These are phyloP conservation scores for Stichopus chloronotus DNA, from an alignment of 35 echinoderm and acorn worm genomes.

Conservation along the genomic window DNA sequence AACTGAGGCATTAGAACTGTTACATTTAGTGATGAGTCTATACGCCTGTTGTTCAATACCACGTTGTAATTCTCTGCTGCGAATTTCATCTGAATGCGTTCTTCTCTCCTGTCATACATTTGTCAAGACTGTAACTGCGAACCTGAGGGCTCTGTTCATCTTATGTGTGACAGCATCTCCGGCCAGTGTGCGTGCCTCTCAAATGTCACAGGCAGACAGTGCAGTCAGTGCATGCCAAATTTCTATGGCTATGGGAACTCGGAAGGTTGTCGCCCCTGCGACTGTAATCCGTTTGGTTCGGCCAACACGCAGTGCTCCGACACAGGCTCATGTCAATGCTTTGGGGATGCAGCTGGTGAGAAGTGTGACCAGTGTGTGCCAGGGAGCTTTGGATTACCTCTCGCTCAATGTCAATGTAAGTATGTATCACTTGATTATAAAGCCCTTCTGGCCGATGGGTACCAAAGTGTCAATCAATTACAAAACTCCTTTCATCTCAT, in stretches of 20 bases:
- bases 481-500: no score
- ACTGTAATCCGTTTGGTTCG: conserved; percentile 91
- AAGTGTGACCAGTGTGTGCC: conserved; percentile 80
- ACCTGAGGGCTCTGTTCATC: conserved; percentile 54
- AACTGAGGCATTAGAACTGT: neutral
- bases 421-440: neutral
- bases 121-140: conserved; percentile 81
- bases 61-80: neutral
- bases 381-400: conserved; percentile 77
- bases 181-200: conserved; percentile 91
- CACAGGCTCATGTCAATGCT: conserved; percentile 69
- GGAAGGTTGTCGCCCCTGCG: conserved; percentile 67
- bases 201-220: conserved; percentile 61
- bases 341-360: conserved; percentile 62
- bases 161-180: conserved; percentile 64
- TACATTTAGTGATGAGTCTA: neutral
- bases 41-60: neutral
- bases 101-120: neutral
- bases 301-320: conserved; percentile 68
- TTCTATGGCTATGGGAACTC: conserved; percentile 65
- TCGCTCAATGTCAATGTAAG: conserved; percentile 75
- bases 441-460: no score
- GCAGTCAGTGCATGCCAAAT: conserved; percentile 74
- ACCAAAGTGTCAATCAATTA: no score
- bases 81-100: neutral